Evolutionary conservation across 2,888 invertebrate genomes (phyloP).

Genomic region (Scaptomyza reducta): DNA sequence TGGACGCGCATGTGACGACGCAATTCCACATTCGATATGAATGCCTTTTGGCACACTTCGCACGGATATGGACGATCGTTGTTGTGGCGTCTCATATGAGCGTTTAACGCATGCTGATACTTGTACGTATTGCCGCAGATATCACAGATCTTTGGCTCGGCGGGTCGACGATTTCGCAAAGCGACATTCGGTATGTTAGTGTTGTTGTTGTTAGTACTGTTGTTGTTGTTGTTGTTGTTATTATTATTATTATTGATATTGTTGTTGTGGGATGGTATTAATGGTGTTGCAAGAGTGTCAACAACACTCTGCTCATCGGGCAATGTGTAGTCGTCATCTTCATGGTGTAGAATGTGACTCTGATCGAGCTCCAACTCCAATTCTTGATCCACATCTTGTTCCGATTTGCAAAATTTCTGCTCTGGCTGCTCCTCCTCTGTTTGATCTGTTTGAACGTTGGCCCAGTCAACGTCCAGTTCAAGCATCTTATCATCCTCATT

Average conservation of each 20-base stretch:
- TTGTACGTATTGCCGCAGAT: slow-evolving; percentile 84
- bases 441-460: slow-evolving; percentile 15
- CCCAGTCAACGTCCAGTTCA: slow-evolving; percentile 43
- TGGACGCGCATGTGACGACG: slow-evolving; percentile 84
- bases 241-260: neutral
- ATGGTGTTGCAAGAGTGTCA: slow-evolving; percentile 5
- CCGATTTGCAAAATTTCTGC: slow-evolving; percentile 1
- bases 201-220: slow-evolving; percentile 1
- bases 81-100: slow-evolving; percentile 83
- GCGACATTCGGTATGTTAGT: slow-evolving; percentile 5
- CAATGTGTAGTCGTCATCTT: slow-evolving; percentile 36
- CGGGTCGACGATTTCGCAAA: slow-evolving; percentile 39
- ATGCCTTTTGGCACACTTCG: slow-evolving; percentile 83
- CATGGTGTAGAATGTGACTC: slow-evolving; percentile 7
- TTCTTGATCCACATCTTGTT: slow-evolving; percentile 28
- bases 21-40: slow-evolving; percentile 83
- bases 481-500: slow-evolving; percentile 39
- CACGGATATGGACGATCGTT: slow-evolving; percentile 82
- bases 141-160: slow-evolving; percentile 81
- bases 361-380: slow-evolving; percentile 24
- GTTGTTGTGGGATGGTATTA: slow-evolving; percentile 22
- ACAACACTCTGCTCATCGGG: slow-evolving; percentile 17
- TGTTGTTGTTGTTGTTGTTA: slow-evolving; percentile 5
- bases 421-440: neutral
- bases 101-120: slow-evolving; percentile 83